Percentiles rank a stretch among this genome's conserved stretches.
Conservation (phyloP, 2,797 vertebrate genomes). For the Siniperca scherzeri region DNA sequence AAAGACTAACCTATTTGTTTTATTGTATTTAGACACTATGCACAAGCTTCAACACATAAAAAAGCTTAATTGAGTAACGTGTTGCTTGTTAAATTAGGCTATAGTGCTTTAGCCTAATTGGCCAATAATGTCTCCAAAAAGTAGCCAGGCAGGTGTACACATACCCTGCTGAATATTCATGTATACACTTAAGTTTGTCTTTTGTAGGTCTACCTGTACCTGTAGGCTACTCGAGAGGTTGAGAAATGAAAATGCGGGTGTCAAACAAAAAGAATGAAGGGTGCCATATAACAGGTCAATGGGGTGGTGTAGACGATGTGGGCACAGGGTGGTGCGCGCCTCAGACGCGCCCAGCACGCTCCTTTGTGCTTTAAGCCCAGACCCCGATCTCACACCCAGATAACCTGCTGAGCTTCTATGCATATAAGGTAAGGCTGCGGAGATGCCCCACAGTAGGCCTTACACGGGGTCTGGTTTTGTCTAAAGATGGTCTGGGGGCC, state of each 20-base stretch:
- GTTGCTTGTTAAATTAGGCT: neutral
- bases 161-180: neutral
- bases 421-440: slow-evolving; percentile 73
- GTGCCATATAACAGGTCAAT: neutral
- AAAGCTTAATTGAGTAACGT: neutral
- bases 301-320: neutral
- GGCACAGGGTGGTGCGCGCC: slow-evolving; percentile 3
- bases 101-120: neutral
- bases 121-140: neutral
- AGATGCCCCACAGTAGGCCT: slow-evolving; percentile 36
- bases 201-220: neutral
- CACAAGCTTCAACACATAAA: neutral
- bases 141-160: too few species aligned
- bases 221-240: too few species aligned
- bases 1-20: neutral
- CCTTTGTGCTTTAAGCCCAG: slow-evolving; percentile 34
- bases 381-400: slow-evolving; percentile 33
- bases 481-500: slow-evolving; percentile 76
- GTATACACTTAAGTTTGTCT: neutral
- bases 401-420: slow-evolving; percentile 46
- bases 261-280: neutral
- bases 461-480: slow-evolving; percentile 56
- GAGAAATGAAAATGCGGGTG: neutral
- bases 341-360: neutral
- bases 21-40: neutral